Base-by-base conservation (phyloP, 2,888 invertebrate species). In the Himalopsyche japonica region DNA sequence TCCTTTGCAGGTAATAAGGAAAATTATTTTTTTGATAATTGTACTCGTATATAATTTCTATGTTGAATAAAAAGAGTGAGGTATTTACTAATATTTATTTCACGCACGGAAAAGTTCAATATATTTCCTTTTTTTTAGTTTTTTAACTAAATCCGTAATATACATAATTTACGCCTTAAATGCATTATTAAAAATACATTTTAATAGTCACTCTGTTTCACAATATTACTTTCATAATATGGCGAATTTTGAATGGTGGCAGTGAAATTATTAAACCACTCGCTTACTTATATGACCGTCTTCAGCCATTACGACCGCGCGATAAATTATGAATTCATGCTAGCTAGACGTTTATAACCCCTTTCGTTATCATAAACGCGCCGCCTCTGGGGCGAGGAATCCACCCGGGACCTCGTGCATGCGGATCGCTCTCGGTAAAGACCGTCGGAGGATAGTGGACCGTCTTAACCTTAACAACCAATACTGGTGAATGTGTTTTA, bases 271-370 rank as follows among this genome's bases (percentile, higher is more conserved):
- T 85, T 81, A 83, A 85, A 47, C 85, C 85, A 81, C 85, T 81
- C 49, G 79, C 84, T 79, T 82, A 79, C 79, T 82, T 84, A 82
- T 49, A 80, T 64, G 81, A 80, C 80, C 80, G 77, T 77, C 57
- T 77, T 80, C 79, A 82, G 79, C 83, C 82, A 76, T 86, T 82
- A 84, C 81, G 84, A 83, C 85, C 86, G 83, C 86, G 80, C 80
- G 76, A 85, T 87, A 87, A 87, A 87, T 87, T 87, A 87, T 86
- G 86, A 86, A 87, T 87, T 87, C 86, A 80, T 83, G 80, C 86
- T 30, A 7, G 82, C 81, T 48, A 80, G 86, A 87, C 87, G 79
- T 87, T 87, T 86, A 87, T 86, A 87, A 87, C 87, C 87, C 85
- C 84, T 86, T 86, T 85, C 86, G 86, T 87, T 87, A 87, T 87